A percentile compares a stretch with the other conserved stretches of the same genome.
Conservation (phyloP, 2,888 invertebrate species). For the Eilema griseolum region DNA sequence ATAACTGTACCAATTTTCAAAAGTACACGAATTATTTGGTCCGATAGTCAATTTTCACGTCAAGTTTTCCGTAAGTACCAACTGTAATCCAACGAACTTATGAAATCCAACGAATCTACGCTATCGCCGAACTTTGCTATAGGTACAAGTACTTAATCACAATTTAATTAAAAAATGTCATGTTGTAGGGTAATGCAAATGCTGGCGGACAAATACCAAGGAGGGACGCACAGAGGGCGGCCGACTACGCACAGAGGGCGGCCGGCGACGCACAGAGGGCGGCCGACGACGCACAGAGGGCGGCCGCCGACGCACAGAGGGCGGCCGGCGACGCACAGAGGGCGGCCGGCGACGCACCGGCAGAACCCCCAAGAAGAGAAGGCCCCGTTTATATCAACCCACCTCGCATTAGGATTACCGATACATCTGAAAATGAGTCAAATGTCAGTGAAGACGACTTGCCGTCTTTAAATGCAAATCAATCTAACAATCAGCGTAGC, state of each 20-base stretch:
- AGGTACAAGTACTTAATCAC: neutral
- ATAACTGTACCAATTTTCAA: too few species aligned
- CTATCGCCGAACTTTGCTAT: neutral
- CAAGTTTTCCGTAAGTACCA: too few species aligned
- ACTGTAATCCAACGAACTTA: too few species aligned
- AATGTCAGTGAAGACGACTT: slow-evolving; percentile 79
- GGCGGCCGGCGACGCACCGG: slow-evolving; percentile 53
- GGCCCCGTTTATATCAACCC: slow-evolving; percentile 68
- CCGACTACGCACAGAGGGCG: too few species aligned
- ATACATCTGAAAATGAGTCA: slow-evolving; percentile 79
- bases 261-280: slow-evolving; percentile 58
- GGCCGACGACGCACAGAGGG: slow-evolving; percentile 55
- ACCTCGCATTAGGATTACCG: slow-evolving; percentile 68
- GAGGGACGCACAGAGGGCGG: slow-evolving; percentile 57
- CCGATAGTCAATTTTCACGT: too few species aligned
- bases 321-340: slow-evolving; percentile 56
- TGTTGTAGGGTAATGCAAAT: slow-evolving; percentile 65
- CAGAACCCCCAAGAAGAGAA: slow-evolving; percentile 48
- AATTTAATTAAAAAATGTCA: neutral
- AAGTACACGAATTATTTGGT: too few species aligned
- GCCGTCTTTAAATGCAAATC: slow-evolving; percentile 75
- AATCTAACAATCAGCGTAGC: slow-evolving; percentile 54
- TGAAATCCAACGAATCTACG: neutral
- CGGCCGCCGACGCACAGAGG: slow-evolving; percentile 54
- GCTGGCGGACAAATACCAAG: slow-evolving; percentile 74